Evolutionary conservation across 2,113 vertebrate genomes (phyloP).

Genomic region (Diphyllodes magnificus): DNA sequence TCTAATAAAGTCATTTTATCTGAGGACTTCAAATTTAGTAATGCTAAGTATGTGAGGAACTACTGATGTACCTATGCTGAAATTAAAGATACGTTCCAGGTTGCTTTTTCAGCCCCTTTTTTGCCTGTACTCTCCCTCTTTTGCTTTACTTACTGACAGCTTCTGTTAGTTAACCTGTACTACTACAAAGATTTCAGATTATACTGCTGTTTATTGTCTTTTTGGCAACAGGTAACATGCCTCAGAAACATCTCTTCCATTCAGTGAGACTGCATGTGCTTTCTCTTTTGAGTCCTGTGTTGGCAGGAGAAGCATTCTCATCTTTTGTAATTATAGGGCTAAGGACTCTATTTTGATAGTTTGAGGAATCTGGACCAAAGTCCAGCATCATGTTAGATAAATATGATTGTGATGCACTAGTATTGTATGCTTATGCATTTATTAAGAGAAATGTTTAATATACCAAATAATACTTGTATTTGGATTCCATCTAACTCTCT

Average conservation of each 20-base stretch:
- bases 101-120: background rate
- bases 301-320: background rate
- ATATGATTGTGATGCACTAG: background rate
- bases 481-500: background rate
- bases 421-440: background rate
- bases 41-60: background rate
- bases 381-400: background rate
- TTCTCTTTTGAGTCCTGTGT: background rate
- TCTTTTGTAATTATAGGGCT: background rate
- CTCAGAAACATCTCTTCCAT: background rate
- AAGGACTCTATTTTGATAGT: background rate
- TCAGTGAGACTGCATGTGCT: background rate
- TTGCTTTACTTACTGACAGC: background rate
- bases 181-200: background rate
- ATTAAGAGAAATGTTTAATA: background rate
- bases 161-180: background rate
- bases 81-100: background rate
- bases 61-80: constrained; percentile 15
- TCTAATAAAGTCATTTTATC: constrained; percentile 53
- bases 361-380: background rate
- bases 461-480: background rate
- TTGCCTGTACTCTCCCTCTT: background rate
- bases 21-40: constrained; percentile 43
- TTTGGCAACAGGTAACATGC: background rate
- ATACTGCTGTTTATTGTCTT: background rate